Evolutionary conservation across 2,888 invertebrate species (phyloP), one percentile per base, ranked within the genome.

Genomic region (Strigamia crassipes): DNA sequence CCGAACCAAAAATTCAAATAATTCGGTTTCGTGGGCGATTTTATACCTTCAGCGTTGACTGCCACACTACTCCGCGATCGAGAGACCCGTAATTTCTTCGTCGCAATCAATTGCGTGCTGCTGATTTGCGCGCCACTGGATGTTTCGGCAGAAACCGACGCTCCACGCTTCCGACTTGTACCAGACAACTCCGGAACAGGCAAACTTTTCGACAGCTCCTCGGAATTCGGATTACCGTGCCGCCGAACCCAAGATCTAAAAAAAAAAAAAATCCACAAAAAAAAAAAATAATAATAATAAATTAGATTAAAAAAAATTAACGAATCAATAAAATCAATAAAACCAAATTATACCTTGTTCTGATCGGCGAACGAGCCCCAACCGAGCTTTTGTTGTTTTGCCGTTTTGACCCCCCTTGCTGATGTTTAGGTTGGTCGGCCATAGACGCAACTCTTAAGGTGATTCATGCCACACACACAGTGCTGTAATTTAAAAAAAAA

Each of bases 401-500:
- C 77, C 79, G 82, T 18, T 80, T 82, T 83, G 82, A 82, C 81
- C 83, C 83, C 81, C 83, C 84, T 66, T 41, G 83, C 34, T 83
- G 83, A 38, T 83, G 81, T 73, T 83, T 83, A 83, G 83, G 83
- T 83, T 80, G 80, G 82, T 83, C 83, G 93, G 94, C 94, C 94
- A 94, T 94, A 94, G 94, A 93, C 94, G 92, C 87, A 86, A 92
- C 92, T 92, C 93, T 93, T 92, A 91, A 91, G 90, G 90, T 91
- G 91, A 90, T 90, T 89, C 90, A 91, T 91, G 89, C 89, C 89
- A 88, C 79, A 73, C 73, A 81, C 82, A 77, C 79, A 56, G 66
- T 41, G 15, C 46, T 46, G 46, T 13, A 46, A 56, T 78, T n/a
- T n/a, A n/a, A n/a, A 34, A 61, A 31, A 15, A 23, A 80, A 42